Evolutionary conservation across 2,113 vertebrate genomes (phyloP), one percentile per base, ranked within the genome.

Genomic region (Telmatochromis sp.): DNA sequence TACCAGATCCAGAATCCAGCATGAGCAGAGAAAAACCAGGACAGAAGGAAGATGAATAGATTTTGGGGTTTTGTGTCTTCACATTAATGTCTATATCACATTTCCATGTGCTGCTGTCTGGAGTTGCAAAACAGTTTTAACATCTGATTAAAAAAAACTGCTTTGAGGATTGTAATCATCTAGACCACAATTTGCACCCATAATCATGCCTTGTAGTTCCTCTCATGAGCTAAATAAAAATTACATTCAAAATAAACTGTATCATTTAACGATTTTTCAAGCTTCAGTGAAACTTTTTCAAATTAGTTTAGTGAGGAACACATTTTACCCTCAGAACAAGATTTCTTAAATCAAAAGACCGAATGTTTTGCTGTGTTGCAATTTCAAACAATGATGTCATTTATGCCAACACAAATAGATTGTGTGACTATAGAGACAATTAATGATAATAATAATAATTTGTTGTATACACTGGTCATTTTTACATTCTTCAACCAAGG

Each of bases 1-100:
- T 96, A 94, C 83, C 93, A 91, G 89, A 92, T 42, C n/a, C 81
- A 71, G 90, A 82, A 83, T 65, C 81, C 79, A 71, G 89, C 80
- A 83, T 65, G 80, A 82, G 42, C 87, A 80, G 71, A 79, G 85
- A 84, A 26, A 82, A 28, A 75, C 6, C 60, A 15, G 26, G 26
- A 71, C 57, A 79, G n/a, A 80, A n/a, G 81, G 14, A 73, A 26
- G 2, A 3, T 42, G 23, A 28, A 75, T 31, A 19, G 71, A 47
- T 31, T 31, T 47, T 1, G 10, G 4, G 6, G 42, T 10, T 65
- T 65, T 3, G 9, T 4, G 4, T 47, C 40, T 17, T 21, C n/a
- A 23, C 11, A 42, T 42, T 42, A 40, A 63, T 63, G 31, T 35
- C 9, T 63, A 11, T 5, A 35, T 63, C 10, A 65, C 33, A 65